Evolutionary conservation across 2,113 vertebrate genomes (phyloP).

Genomic region (Sylvia atricapilla): DNA sequence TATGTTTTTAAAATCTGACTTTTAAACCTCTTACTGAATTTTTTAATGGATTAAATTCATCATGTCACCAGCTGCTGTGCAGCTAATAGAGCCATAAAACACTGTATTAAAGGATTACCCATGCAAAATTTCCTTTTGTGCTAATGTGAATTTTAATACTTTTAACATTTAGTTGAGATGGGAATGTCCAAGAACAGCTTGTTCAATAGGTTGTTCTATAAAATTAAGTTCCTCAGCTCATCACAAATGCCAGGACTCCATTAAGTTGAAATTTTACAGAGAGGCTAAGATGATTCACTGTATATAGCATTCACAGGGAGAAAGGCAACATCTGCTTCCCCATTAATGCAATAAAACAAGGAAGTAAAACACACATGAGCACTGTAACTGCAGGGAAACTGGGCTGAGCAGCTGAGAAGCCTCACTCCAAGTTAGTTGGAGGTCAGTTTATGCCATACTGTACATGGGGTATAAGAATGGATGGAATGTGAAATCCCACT

Average conservation of each 20-base stretch:
- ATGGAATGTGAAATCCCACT: background rate
- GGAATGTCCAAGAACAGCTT: constrained; percentile 88
- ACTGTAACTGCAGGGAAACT: background rate
- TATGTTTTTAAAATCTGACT: constrained; percentile 88
- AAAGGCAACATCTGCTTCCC: constrained; percentile 76
- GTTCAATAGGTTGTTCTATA: constrained; percentile 87
- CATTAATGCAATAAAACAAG: constrained; percentile 57
- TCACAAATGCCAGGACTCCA: constrained; percentile 87
- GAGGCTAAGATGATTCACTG: constrained; percentile 81
- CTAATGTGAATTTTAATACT: constrained; percentile 91
- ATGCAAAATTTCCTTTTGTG: constrained; percentile 85
- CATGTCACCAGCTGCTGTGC: constrained; percentile 88
- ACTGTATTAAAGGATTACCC: constrained; percentile 89
- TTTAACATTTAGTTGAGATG: constrained; percentile 89
- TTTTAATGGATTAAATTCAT: constrained; percentile 90
- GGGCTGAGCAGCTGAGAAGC: background rate
- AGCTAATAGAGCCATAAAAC: constrained; percentile 88
- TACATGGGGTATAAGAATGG: background rate
- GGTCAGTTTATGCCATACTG: background rate
- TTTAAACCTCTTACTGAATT: constrained; percentile 86
- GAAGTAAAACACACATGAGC: constrained; percentile 35
- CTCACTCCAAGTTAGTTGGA: background rate
- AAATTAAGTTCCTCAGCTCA: constrained; percentile 84
- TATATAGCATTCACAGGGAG: constrained; percentile 65
- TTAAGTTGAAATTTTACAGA: constrained; percentile 84